phyloP scores from a whole-genome alignment of 92 coral and sea anemone genomes.

The Phenganax subtilis region DNA sequence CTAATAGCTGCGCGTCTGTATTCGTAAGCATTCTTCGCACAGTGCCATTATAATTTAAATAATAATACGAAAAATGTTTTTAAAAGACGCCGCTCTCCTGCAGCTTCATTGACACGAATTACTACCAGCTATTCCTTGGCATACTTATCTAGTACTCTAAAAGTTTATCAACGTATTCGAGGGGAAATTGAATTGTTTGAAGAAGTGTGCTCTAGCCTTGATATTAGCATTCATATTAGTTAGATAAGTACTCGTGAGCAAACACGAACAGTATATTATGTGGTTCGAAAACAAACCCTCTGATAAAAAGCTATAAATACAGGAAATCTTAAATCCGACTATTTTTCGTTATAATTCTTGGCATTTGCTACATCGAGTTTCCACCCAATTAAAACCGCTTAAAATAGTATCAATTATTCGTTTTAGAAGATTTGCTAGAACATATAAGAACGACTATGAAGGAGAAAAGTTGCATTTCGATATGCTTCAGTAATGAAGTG shows the following conservation, averaged over 20 bases:
- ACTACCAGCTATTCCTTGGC: too few relatives aligned
- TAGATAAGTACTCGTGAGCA: slow-evolving; percentile 8
- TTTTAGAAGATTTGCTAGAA: neutral
- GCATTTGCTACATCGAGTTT: neutral
- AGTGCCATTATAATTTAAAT: slow-evolving; percentile 81
- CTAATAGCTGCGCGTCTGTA: slow-evolving; percentile 21
- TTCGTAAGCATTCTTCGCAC: slow-evolving; percentile 45
- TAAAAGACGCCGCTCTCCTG: neutral
- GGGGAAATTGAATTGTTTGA: slow-evolving; percentile 22
- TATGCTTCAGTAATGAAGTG: neutral
- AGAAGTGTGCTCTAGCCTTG: neutral
- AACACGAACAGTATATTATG: slow-evolving; percentile 12
- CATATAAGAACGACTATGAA: neutral
- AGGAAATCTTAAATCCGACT: neutral
- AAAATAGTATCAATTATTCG: neutral
- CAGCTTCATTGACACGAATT: neutral
- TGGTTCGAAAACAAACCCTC: slow-evolving; percentile 2
- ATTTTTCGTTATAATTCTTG: neutral
- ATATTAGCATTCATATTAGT: slow-evolving; percentile 37
- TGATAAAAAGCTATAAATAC: neutral
- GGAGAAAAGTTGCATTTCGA: neutral
- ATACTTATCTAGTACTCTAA: neutral
- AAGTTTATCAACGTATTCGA: neutral
- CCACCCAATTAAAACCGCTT: neutral
- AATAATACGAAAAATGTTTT: slow-evolving; percentile 41